A percentile compares a stretch with the other conserved stretches of the same genome.
Conservation (phyloP, 2,113 vertebrate genomes). For the Coracopsis vasa region DNA sequence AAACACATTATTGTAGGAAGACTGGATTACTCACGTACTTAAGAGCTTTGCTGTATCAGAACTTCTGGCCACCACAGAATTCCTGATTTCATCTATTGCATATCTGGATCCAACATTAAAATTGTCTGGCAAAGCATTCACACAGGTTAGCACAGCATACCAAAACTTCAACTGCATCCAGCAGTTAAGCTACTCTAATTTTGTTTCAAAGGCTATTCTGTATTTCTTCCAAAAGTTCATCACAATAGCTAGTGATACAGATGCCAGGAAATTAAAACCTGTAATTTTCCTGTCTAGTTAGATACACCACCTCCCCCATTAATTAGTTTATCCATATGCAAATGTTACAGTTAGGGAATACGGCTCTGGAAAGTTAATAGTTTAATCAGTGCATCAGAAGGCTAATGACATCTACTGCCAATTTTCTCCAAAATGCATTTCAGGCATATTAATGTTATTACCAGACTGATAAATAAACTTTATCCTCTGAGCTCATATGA, state of each 20-base stretch:
- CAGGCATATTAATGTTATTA: not conserved
- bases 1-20: not conserved
- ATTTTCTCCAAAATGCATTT: slow-evolving; percentile 12
- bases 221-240: not conserved
- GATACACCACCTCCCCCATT: not conserved
- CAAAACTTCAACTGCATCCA: not conserved
- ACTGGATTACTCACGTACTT: not conserved
- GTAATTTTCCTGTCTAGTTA: not conserved
- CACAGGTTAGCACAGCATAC: not conserved
- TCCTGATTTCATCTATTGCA: not conserved
- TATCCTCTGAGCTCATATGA: not conserved
- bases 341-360: not conserved
- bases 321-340: slow-evolving; percentile 1
- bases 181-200: not conserved
- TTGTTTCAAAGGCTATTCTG: not conserved
- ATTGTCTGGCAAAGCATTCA: not conserved
- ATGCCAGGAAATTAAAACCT: slow-evolving; percentile 34
- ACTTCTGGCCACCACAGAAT: not conserved
- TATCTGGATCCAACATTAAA: not conserved
- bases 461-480: slow-evolving; percentile 37
- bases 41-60: not conserved
- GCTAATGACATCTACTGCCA: not conserved
- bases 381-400: not conserved
- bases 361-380: slow-evolving; percentile 9
- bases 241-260: not conserved